Percentiles rank a stretch among this genome's conserved stretches.
Conservation (phyloP, 37 sponge, comb jelly and placozoan genomes). For the Dysidea cf. avara region DNA sequence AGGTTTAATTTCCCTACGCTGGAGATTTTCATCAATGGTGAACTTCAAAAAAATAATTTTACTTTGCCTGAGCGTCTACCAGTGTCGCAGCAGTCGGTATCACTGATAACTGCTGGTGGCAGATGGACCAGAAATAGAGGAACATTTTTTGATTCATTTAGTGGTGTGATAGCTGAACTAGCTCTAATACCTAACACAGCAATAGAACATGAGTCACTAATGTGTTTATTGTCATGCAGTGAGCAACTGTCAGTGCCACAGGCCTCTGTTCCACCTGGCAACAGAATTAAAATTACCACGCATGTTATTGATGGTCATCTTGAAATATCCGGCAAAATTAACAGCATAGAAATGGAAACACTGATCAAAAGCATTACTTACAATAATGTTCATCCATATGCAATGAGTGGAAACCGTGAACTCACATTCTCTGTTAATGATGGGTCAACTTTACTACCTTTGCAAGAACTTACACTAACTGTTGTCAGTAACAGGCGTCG, state of each 20-base stretch:
- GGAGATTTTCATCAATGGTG: conserved; percentile 35
- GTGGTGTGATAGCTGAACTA: conserved; percentile 33
- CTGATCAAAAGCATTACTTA: conserved; percentile 39
- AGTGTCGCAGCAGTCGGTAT: neutral
- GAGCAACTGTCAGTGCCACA: conserved; percentile 9
- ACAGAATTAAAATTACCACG: conserved; percentile 9
- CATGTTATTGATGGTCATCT: conserved; percentile 29
- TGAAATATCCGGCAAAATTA: conserved; percentile 3
- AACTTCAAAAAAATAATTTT: neutral
- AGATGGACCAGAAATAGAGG: neutral
- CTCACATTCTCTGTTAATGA: conserved; percentile 21
- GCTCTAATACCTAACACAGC: conserved; percentile 39
- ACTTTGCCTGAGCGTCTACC: neutral
- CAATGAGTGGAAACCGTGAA: conserved; percentile 36
- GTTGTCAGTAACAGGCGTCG: too few relatives aligned
- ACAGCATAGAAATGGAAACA: conserved; percentile 12
- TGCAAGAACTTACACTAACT: too few relatives aligned
- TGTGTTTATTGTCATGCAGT: conserved; percentile 38
- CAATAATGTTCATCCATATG: conserved; percentile 44
- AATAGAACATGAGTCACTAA: conserved; percentile 11
- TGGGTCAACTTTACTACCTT: neutral
- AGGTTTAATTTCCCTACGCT: conserved; percentile 8
- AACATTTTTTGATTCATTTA: conserved; percentile 11
- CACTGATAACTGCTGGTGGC: conserved; percentile 6
- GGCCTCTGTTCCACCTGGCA: neutral